Percentiles rank a stretch among this genome's conserved stretches.
phyloP scores from a whole-genome alignment of 2,888 invertebrate species.

The Embidobia sp. region DNA sequence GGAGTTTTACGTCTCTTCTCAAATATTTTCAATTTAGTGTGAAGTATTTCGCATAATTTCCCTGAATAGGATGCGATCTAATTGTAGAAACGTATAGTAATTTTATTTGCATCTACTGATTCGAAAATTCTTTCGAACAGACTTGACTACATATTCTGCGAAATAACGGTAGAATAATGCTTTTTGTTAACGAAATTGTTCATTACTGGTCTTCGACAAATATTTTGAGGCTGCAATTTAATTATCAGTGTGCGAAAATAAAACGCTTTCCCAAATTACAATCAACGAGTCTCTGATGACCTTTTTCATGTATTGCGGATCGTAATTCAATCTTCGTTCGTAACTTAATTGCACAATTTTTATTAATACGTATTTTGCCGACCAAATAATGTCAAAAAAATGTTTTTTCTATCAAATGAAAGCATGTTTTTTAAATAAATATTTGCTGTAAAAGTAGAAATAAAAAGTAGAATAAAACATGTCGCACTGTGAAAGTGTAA shows the following conservation, averaged over 20 bases:
- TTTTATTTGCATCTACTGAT: constrained; percentile 31
- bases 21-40: constrained; percentile 16
- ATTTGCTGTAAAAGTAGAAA: too few relatives aligned
- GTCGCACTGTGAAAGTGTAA: too few relatives aligned
- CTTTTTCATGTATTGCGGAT: too few relatives aligned
- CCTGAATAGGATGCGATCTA: constrained; percentile 23
- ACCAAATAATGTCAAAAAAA: too few relatives aligned
- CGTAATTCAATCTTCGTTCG: too few relatives aligned
- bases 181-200: constrained; percentile 4
- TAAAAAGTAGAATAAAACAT: too few relatives aligned
- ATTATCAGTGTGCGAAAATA: background rate
- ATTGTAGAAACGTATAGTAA: constrained; percentile 22
- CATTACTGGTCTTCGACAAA: constrained; percentile 20
- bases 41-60: constrained; percentile 25
- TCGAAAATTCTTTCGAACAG: constrained; percentile 26
- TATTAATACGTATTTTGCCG: too few relatives aligned
- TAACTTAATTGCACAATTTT: too few relatives aligned
- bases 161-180: constrained; percentile 12
- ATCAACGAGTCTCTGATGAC: too few relatives aligned
- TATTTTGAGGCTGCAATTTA: background rate
- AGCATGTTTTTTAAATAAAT: too few relatives aligned
- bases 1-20: background rate
- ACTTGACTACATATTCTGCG: constrained; percentile 5
- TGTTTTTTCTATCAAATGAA: too few relatives aligned
- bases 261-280: too few relatives aligned